A percentile compares a stretch with the other conserved stretches of the same genome.
These are phyloP conservation scores for Dromas ardeola DNA, from an alignment of 2,113 vertebrate genomes.

Conservation along the genomic window DNA sequence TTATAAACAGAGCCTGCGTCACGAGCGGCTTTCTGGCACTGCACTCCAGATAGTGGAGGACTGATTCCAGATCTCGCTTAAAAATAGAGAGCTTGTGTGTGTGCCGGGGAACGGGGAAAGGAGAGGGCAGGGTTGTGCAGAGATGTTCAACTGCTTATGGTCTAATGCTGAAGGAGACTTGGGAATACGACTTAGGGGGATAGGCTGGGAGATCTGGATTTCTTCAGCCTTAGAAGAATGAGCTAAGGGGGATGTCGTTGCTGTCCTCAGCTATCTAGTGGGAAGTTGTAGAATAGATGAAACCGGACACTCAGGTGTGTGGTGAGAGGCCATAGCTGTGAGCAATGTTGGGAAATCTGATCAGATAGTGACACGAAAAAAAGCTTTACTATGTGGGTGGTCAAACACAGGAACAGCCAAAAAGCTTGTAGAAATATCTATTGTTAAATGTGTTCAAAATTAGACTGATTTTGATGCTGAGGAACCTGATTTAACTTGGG, in stretches of 20 bases:
- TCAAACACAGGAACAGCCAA: background rate
- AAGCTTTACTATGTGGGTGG: background rate
- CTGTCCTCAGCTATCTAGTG: background rate
- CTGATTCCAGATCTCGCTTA: conserved; percentile 22
- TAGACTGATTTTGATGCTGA: background rate
- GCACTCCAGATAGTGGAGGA: background rate
- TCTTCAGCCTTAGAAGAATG: background rate
- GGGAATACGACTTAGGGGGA: accelerated
- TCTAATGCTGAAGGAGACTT: background rate
- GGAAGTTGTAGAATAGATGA: background rate
- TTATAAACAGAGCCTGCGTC: conserved; percentile 46
- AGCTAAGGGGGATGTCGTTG: background rate
- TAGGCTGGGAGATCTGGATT: background rate
- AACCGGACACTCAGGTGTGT: background rate
- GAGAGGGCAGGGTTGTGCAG: background rate
- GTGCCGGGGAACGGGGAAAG: background rate
- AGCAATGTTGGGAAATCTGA: background rate
- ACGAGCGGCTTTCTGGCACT: background rate
- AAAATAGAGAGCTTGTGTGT: conserved; percentile 28
- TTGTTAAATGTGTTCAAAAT: background rate
- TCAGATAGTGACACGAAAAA: background rate
- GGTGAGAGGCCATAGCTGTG: background rate
- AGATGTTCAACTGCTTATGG: background rate
- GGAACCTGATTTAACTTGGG: background rate
- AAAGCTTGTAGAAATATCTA: background rate